Conservation (phyloP, 2,888 invertebrate species). For the Mycalesis mineus region DNA sequence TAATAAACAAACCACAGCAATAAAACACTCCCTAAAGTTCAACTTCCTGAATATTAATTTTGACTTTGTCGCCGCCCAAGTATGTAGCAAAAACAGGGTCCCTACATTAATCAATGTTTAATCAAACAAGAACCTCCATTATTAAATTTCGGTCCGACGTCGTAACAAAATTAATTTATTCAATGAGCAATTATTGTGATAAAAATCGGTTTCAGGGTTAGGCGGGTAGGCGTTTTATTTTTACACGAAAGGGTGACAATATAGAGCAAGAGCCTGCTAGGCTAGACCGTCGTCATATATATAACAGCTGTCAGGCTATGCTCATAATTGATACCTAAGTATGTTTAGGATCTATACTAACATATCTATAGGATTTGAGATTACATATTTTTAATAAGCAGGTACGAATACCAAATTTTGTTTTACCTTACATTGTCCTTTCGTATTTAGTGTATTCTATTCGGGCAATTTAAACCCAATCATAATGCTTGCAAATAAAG, state of each 20-base stretch:
- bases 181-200: neutral
- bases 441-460: too few relatives aligned
- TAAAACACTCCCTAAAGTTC: neutral
- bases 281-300: too few relatives aligned
- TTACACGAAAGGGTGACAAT: neutral
- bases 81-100: constrained; percentile 2
- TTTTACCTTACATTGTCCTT: too few relatives aligned
- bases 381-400: too few relatives aligned
- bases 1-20: neutral
- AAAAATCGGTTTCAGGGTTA: neutral
- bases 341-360: too few relatives aligned
- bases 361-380: too few relatives aligned
- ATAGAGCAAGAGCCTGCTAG: too few relatives aligned
- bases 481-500: too few relatives aligned
- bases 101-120: constrained; percentile 10
- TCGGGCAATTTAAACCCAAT: too few relatives aligned
- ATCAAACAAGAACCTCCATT: constrained; percentile 1
- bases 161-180: neutral
- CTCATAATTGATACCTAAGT: too few relatives aligned
- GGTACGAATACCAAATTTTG: too few relatives aligned
- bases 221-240: neutral
- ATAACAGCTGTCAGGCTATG: too few relatives aligned
- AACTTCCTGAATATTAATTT: constrained; percentile 2
- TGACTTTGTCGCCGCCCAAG: neutral
- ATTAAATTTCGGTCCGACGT: constrained; percentile 4